These are phyloP conservation scores for Clistopyga incitator DNA, from an alignment of 2,888 invertebrate species.

Conservation along the genomic window DNA sequence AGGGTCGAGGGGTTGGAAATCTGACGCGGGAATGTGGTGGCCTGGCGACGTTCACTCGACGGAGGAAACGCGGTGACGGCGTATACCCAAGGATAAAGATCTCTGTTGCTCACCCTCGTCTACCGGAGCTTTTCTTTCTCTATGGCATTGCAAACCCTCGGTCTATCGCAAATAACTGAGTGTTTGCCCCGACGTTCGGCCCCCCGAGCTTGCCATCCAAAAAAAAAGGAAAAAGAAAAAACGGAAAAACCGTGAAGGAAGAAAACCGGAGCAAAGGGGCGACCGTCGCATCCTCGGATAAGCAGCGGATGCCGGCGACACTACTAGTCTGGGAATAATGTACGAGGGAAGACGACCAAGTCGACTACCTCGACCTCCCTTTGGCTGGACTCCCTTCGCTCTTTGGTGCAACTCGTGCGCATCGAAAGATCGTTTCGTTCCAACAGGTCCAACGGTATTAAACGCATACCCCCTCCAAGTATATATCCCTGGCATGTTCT, in stretches of 20 bases:
- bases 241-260: no score
- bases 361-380: conserved; percentile 10
- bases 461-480: conserved; percentile 28
- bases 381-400: conserved; percentile 22
- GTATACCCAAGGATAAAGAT: conserved; percentile 49
- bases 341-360: conserved; percentile 35
- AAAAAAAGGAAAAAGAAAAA: conserved; percentile 6
- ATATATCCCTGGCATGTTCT: conserved; percentile 33
- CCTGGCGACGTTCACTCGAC: conserved; percentile 28
- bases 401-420: conserved; percentile 65
- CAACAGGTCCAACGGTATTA: conserved; percentile 65
- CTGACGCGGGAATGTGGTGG: conserved; percentile 50
- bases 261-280: conserved; percentile 2
- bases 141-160: background rate
- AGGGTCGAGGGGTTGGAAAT: conserved; percentile 42
- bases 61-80: conserved; percentile 37
- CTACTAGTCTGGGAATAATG: conserved; percentile 21
- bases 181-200: conserved; percentile 20
- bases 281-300: conserved; percentile 23
- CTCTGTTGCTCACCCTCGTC: conserved; percentile 33
- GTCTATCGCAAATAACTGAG: conserved; percentile 47
- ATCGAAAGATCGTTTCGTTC: conserved; percentile 60
- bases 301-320: conserved; percentile 11
- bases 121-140: conserved; percentile 25
- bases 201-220: background rate